Percentiles rank a stretch among this genome's conserved stretches.
Evolutionary conservation across 23 tunicate genomes (phyloP).

Genomic region (Botrylloides violaceus): DNA sequence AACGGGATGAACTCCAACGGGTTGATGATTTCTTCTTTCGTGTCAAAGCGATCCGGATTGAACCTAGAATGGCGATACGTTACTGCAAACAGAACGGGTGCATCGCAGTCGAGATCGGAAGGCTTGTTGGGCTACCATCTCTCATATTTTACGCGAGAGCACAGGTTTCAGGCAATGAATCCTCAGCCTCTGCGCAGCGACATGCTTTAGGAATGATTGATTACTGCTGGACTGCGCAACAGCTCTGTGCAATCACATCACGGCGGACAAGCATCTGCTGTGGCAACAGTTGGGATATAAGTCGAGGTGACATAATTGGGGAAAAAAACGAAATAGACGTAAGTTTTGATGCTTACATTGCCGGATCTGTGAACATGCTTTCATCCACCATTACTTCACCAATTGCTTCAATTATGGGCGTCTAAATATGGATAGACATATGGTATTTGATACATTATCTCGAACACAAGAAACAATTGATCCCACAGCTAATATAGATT

Average conservation of each 20-base stretch:
- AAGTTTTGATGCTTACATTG: slow-evolving; percentile 24
- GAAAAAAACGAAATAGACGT: neutral
- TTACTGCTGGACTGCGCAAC: too few relatives aligned
- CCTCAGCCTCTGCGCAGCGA: too few relatives aligned
- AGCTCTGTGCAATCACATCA: too few relatives aligned
- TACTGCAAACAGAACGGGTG: too few relatives aligned
- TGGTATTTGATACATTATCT: neutral
- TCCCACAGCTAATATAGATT: neutral
- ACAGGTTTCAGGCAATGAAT: too few relatives aligned
- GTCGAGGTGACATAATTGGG: too few relatives aligned
- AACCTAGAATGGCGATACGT: slow-evolving; percentile 43
- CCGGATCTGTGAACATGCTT: slow-evolving; percentile 31
- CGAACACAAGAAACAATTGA: neutral
- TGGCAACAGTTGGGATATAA: too few relatives aligned
- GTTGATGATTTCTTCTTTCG: slow-evolving; percentile 16
- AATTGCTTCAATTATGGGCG: slow-evolving; percentile 71
- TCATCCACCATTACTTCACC: slow-evolving; percentile 45
- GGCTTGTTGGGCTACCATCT: too few relatives aligned
- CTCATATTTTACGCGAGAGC: too few relatives aligned
- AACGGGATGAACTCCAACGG: slow-evolving; percentile 63
- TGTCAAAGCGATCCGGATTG: slow-evolving; percentile 40
- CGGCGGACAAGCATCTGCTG: too few relatives aligned
- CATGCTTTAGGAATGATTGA: too few relatives aligned
- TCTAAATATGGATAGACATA: slow-evolving; percentile 25
- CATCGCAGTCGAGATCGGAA: too few relatives aligned